A percentile compares a stretch with the other conserved stretches of the same genome.
Conservation (phyloP, 2,113 vertebrate species). For the Promerops cafer region DNA sequence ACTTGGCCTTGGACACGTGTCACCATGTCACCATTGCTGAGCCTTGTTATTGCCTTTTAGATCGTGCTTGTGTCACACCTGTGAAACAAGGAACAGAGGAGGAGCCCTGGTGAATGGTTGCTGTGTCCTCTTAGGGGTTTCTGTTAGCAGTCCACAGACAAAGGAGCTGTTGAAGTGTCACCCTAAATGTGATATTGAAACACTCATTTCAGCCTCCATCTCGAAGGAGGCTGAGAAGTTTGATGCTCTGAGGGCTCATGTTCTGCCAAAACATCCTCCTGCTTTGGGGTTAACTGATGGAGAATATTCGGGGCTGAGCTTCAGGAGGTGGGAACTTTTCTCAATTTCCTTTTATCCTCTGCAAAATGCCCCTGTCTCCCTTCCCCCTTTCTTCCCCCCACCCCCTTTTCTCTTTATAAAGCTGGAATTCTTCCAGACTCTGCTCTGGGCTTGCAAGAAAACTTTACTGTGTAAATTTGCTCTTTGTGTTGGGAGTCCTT, state of each 20-base stretch:
- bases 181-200: neutral
- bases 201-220: neutral
- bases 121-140: neutral
- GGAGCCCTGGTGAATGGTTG: neutral
- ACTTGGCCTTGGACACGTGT: neutral
- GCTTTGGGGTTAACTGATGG: conserved; percentile 8
- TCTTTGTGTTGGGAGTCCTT: conserved; percentile 85
- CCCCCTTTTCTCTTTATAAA: conserved; percentile 59
- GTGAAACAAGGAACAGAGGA: neutral
- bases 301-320: conserved; percentile 28
- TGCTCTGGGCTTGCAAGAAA: conserved; percentile 85
- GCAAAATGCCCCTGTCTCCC: conserved; percentile 62
- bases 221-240: neutral
- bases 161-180: neutral
- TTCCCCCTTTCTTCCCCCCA: conserved; percentile 36
- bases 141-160: neutral
- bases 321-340: conserved; percentile 64
- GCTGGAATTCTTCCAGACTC: conserved; percentile 83
- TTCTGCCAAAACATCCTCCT: neutral
- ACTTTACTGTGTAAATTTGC: conserved; percentile 89
- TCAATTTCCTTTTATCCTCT: conserved; percentile 54
- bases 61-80: neutral
- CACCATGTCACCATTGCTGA: neutral
- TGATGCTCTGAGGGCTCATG: neutral
- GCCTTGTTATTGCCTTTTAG: neutral